Base-by-base conservation (phyloP, 2,113 vertebrate species). In the Esox niger region DNA sequence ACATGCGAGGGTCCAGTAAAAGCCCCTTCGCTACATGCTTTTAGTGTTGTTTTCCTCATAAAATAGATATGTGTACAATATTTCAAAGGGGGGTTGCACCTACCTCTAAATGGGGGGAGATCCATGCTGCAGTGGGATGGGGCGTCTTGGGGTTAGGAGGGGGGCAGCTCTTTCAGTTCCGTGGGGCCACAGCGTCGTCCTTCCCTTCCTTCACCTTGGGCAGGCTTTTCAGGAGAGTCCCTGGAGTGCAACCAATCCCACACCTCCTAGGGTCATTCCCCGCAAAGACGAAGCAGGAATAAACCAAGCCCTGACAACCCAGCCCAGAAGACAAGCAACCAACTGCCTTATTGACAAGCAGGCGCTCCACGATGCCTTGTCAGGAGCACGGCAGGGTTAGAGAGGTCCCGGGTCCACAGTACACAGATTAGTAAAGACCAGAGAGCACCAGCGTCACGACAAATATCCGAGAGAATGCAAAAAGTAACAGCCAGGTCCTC, bases 31-130 rank as follows among this genome's bases (percentile, higher is more conserved):
- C 6, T 26, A n/a, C 13, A 8, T 27, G 4, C 47, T 52, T 52
- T 52, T 10, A 27, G 54, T 26, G 54, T 27, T 56, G n/a, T n/a
- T 25, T 56, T 11, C 54, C 25, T 26, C 25, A 26, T 23, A 27
- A 25, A 56, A 23, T 25, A 56, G n/a, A 56, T 23, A 27, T 56
- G 25, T 25, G 56, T 43, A 17, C 13, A 43, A 15, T 43, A 17
- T 43, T 17, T 43, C 5, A 15, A 23, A 21, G 52, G 52, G 54
- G 54, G 23, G 1, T 29, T 17, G 62, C 9, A 32, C 84, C 87
- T 87, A 93, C 91, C 90, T 91, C 89, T 86, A 81, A 90, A 86
- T 67, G 82, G 83, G 75, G 81, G 82, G 76, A 83, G 91, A 82
- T 91, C 91, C 91, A 93, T 93, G 58, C 76, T 87, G 84, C 33